These are phyloP conservation scores for Cranoglanis bouderius DNA, from an alignment of 2,113 vertebrate genomes.

Conservation along the genomic window DNA sequence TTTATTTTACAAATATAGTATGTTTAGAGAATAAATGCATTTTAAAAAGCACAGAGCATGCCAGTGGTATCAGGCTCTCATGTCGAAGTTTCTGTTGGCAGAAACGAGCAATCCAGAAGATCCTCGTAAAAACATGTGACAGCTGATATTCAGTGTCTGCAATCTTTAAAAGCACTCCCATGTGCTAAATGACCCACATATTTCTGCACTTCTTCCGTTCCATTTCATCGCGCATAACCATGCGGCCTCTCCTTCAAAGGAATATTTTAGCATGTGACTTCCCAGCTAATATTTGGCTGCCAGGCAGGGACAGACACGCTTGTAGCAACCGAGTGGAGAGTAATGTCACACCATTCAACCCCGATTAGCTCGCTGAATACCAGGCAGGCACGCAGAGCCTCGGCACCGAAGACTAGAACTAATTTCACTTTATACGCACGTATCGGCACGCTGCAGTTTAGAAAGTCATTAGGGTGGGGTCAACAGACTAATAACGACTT, in stretches of 20 bases:
- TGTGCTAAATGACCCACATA: conserved; percentile 62
- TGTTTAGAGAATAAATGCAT: neutral
- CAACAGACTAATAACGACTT: conserved; percentile 58
- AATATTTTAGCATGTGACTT: conserved; percentile 73
- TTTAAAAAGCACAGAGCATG: conserved; percentile 2
- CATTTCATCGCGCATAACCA: conserved; percentile 66
- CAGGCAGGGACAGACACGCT: conserved; percentile 76
- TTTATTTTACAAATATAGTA: neutral
- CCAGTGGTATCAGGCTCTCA: neutral
- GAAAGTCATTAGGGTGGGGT: conserved; percentile 77
- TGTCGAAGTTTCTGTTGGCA: conserved; percentile 9
- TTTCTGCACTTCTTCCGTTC: conserved; percentile 58
- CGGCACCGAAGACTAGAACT: conserved; percentile 76
- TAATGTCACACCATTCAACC: conserved; percentile 80
- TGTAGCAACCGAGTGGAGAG: conserved; percentile 74
- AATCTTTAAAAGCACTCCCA: conserved; percentile 47
- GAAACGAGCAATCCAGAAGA: conserved; percentile 33
- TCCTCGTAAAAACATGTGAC: conserved; percentile 64
- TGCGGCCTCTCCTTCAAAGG: conserved; percentile 79
- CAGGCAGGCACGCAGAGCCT: conserved; percentile 70
- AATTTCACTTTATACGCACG: conserved; percentile 81
- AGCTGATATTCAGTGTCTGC: conserved; percentile 66
- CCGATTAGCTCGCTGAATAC: conserved; percentile 75
- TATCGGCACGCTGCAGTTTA: conserved; percentile 79
- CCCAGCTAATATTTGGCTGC: conserved; percentile 73